Conservation (phyloP, 2,888 invertebrate genomes). For the Pristionchus mayeri region DNA sequence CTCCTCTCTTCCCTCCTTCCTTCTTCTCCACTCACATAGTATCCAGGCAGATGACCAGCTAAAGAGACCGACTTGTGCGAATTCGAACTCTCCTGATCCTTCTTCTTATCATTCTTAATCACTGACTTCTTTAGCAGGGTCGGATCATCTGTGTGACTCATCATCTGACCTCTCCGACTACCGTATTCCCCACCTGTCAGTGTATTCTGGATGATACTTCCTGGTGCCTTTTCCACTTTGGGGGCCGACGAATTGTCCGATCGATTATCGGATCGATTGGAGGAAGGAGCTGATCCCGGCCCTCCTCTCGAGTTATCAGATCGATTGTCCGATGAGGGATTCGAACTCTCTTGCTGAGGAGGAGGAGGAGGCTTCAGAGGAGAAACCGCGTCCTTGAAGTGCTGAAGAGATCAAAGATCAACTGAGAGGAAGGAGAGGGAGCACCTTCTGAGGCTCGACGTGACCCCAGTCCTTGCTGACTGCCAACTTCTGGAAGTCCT, state of each 20-base stretch:
- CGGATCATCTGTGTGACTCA: conserved; percentile 5
- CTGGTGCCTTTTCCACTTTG: background rate
- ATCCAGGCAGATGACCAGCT: background rate
- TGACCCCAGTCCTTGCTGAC: conserved; percentile 29
- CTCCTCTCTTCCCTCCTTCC: background rate
- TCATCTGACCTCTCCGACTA: background rate
- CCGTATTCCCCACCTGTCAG: background rate
- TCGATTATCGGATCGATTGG: too few relatives aligned
- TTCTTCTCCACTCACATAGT: background rate
- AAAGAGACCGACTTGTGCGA: conserved; percentile 29
- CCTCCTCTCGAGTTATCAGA: conserved; percentile 31
- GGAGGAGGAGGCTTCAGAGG: background rate
- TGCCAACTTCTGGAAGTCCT: conserved; percentile 35
- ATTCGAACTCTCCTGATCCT: conserved; percentile 11
- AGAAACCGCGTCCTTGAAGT: conserved; percentile 12
- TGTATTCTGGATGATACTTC: conserved; percentile 31
- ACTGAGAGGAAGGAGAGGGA: background rate
- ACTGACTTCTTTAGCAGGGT: background rate
- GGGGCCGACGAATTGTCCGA: background rate
- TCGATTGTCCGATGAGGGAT: background rate
- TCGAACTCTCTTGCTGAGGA: conserved; percentile 9
- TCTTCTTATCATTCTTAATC: background rate
- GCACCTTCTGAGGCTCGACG: conserved; percentile 35
- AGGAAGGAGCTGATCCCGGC: too few relatives aligned
- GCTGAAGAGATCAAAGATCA: background rate